Evolutionary conservation across 2,888 invertebrate genomes (phyloP).

Genomic region (Brachypterus glaber): DNA sequence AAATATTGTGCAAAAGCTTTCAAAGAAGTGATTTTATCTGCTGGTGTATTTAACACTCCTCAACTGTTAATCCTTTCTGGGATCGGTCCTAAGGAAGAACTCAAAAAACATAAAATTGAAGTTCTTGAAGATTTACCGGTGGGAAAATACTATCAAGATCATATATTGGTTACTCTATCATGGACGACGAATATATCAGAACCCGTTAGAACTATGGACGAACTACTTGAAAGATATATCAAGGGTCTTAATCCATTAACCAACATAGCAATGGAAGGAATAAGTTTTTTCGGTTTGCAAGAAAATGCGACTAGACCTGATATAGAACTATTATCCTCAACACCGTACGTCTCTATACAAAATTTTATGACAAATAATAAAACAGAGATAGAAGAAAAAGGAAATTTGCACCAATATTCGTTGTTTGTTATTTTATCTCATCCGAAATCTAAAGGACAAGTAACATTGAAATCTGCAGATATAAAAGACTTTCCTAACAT

Average conservation of each 20-base stretch:
- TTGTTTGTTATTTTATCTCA: background rate
- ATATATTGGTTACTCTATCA: constrained; percentile 37
- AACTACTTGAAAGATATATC: background rate
- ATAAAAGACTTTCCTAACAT: constrained; percentile 1
- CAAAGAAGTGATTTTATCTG: constrained; percentile 75
- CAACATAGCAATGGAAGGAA: background rate
- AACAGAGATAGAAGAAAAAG: no score
- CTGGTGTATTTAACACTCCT: constrained; percentile 65
- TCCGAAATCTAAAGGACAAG: background rate
- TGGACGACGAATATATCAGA: background rate
- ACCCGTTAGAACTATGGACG: background rate
- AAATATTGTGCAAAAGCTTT: constrained; percentile 56
- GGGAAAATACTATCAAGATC: constrained; percentile 71
- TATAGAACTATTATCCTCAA: background rate
- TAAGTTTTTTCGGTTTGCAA: background rate
- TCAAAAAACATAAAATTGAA: constrained; percentile 56
- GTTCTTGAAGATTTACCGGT: constrained; percentile 62
- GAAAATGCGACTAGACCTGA: no score
- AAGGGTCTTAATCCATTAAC: background rate
- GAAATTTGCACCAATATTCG: no score
- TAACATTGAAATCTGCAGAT: constrained; percentile 2
- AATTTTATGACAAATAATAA: no score
- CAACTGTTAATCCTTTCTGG: constrained; percentile 83
- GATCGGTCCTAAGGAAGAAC: constrained; percentile 60
- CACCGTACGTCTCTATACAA: background rate